Evolutionary conservation across 2,797 vertebrate species (phyloP).

Genomic region (Lagorchestes hirsutus): DNA sequence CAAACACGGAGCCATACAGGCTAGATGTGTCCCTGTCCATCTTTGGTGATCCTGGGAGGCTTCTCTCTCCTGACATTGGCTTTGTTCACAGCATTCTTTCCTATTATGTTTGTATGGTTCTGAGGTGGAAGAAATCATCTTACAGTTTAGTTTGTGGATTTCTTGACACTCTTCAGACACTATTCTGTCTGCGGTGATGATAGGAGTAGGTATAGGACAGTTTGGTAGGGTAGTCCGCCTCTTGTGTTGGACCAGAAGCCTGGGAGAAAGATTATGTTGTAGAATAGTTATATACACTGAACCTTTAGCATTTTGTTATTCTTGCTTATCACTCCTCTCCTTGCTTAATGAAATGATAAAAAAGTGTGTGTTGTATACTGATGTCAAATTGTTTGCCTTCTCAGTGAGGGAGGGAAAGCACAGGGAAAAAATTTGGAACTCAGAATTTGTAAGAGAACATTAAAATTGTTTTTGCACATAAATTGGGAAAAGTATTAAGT

Average conservation of each 20-base stretch:
- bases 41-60: neutral
- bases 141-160: neutral
- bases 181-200: neutral
- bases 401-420: neutral
- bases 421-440: neutral
- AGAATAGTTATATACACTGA: neutral
- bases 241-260: neutral
- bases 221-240: neutral
- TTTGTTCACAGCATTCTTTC: neutral
- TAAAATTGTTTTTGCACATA: neutral
- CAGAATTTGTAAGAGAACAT: neutral
- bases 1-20: neutral
- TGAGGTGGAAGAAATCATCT: neutral
- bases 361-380: neutral
- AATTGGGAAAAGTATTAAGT: neutral
- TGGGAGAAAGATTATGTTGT: neutral
- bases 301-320: neutral
- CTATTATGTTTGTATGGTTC: neutral
- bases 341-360: conserved; percentile 1
- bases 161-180: neutral
- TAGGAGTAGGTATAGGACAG: neutral
- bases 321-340: conserved; percentile 1
- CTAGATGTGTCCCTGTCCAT: neutral
- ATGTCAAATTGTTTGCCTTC: neutral
- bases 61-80: neutral